These are phyloP conservation scores for Sesia apiformis DNA, from an alignment of 2,888 invertebrate genomes.

Conservation along the genomic window DNA sequence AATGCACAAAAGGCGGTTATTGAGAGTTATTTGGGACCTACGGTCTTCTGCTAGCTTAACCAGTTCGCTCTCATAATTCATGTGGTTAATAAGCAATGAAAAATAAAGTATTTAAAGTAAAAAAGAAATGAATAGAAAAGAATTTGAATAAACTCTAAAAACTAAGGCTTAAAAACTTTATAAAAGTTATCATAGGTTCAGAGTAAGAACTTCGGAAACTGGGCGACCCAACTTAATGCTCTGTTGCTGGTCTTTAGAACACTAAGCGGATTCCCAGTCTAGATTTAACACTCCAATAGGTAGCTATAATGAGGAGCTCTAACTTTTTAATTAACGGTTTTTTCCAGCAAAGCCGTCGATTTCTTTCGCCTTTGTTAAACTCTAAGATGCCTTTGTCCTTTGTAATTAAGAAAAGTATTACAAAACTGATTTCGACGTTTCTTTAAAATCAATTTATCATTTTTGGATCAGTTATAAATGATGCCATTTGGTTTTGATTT, in stretches of 20 bases:
- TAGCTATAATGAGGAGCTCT: constrained; percentile 31
- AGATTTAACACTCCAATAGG: constrained; percentile 27
- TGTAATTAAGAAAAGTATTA: neutral
- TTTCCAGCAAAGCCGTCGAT: constrained; percentile 23
- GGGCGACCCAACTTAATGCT: neutral
- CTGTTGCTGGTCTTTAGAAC: neutral
- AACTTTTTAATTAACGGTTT: constrained; percentile 39
- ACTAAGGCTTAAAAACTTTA: neutral
- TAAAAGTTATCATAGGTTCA: neutral
- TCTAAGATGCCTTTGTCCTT: constrained; percentile 21
- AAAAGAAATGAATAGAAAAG: no score
- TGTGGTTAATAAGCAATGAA: no score
- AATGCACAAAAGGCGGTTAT: no score
- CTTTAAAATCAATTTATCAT: no score
- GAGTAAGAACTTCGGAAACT: neutral
- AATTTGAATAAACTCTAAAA: no score
- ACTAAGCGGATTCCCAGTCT: constrained; percentile 7
- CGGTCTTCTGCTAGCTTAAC: no score
- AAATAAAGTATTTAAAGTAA: no score
- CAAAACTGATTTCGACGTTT: no score
- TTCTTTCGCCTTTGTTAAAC: constrained; percentile 24
- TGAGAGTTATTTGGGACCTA: no score
- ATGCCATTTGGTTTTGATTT: no score
- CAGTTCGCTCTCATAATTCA: no score
- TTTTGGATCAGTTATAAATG: no score